These are phyloP conservation scores for Drosophila paulistorum DNA, from an alignment of 1,140 invertebrate genomes.

Conservation along the genomic window DNA sequence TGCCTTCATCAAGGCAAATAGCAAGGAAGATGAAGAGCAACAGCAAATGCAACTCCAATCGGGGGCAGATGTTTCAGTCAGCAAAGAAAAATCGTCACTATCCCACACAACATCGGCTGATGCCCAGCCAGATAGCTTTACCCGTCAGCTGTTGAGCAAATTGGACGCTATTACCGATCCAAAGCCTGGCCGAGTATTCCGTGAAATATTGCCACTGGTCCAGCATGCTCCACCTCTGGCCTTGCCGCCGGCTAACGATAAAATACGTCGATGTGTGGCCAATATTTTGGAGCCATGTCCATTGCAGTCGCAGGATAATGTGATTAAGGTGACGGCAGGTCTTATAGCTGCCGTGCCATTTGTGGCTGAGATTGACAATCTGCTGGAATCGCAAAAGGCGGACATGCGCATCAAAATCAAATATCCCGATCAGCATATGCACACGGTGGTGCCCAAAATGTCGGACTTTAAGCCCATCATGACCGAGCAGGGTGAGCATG, in stretches of 20 bases:
- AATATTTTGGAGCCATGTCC: slow-evolving; percentile 93
- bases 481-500: slow-evolving; percentile 77
- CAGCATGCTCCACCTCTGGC: slow-evolving; percentile 85
- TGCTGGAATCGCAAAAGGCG: slow-evolving; percentile 87
- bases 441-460: slow-evolving; percentile 90
- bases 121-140: slow-evolving; percentile 88
- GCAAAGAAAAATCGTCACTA: not conserved
- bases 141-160: slow-evolving; percentile 90
- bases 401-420: slow-evolving; percentile 91
- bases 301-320: slow-evolving; percentile 89
- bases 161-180: slow-evolving; percentile 91
- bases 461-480: slow-evolving; percentile 86
- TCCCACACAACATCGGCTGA: not conserved
- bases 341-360: slow-evolving; percentile 93
- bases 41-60: slow-evolving; percentile 8
- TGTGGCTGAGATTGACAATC: slow-evolving; percentile 92
- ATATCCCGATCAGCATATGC: slow-evolving; percentile 95
- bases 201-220: slow-evolving; percentile 92
- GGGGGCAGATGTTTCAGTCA: not conserved
- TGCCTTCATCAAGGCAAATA: slow-evolving; percentile 82
- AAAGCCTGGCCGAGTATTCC: slow-evolving; percentile 92
- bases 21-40: slow-evolving; percentile 37
- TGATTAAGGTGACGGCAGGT: slow-evolving; percentile 96
- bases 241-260: slow-evolving; percentile 86
- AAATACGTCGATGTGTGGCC: slow-evolving; percentile 91